A percentile compares a stretch with the other conserved stretches of the same genome.
Evolutionary conservation across 2,888 invertebrate genomes (phyloP).

Genomic region (Drosophila picticornis): DNA sequence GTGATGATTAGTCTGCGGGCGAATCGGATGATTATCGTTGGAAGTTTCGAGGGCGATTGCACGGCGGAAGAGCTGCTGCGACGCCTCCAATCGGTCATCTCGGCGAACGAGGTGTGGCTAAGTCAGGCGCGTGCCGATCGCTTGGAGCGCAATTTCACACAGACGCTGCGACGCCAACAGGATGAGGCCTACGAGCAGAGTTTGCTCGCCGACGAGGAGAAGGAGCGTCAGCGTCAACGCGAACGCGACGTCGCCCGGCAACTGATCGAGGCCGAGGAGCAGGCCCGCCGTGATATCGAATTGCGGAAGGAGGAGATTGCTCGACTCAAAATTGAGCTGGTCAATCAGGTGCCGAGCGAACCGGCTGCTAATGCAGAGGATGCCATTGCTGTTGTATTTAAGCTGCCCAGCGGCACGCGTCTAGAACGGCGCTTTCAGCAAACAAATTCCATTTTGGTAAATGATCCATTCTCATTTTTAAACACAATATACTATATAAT

Average conservation of each 20-base stretch:
- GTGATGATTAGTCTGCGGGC: conserved; percentile 96
- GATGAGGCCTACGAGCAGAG: conserved; percentile 97
- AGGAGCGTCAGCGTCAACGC: conserved; percentile 91
- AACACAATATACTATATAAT: not conserved
- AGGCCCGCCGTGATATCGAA: conserved; percentile 86
- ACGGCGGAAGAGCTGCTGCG: conserved; percentile 90
- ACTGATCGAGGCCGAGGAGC: conserved; percentile 86
- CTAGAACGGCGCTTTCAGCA: conserved; percentile 94
- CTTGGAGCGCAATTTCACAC: conserved; percentile 93
- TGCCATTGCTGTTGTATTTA: conserved; percentile 94
- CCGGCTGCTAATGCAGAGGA: conserved; percentile 90
- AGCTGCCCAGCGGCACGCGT: conserved; percentile 95
- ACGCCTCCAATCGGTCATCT: conserved; percentile 91
- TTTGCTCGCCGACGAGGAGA: conserved; percentile 96
- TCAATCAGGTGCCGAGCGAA: conserved; percentile 90
- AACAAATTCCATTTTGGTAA: conserved; percentile 92
- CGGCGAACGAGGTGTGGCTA: conserved; percentile 94
- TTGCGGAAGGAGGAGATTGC: conserved; percentile 87
- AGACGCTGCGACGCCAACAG: conserved; percentile 94
- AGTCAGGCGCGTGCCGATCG: conserved; percentile 94
- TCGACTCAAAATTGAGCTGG: conserved; percentile 89
- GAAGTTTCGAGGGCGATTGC: conserved; percentile 94
- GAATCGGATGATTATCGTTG: conserved; percentile 96
- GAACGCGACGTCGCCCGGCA: conserved; percentile 87
- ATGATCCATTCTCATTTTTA: not conserved